phyloP scores from a whole-genome alignment of 2,113 vertebrate genomes.

The Ia io region DNA sequence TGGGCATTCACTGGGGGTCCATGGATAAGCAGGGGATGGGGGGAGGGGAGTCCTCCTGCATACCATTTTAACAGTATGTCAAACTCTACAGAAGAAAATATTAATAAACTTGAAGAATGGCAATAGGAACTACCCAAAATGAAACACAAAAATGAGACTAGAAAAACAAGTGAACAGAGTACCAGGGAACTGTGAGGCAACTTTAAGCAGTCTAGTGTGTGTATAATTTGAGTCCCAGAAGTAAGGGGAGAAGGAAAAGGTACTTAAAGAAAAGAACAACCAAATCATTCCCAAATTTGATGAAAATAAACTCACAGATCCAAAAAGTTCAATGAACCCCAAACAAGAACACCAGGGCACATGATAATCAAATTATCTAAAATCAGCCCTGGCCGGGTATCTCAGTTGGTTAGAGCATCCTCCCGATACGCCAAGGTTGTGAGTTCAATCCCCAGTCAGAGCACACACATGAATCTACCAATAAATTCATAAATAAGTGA shows the following conservation, averaged over 20 bases:
- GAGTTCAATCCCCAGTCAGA: not conserved
- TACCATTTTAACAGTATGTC: not conserved
- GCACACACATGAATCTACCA: not conserved
- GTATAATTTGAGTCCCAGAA: not conserved
- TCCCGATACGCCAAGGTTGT: not conserved
- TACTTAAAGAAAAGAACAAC: not conserved
- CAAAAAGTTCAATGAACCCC: not conserved
- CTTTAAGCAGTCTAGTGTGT: not conserved
- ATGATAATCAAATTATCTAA: not conserved
- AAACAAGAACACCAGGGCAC: not conserved
- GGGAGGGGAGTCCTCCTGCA: not conserved
- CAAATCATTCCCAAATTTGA: not conserved
- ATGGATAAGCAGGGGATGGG: not conserved
- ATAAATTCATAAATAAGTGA: not conserved
- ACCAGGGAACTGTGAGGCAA: not conserved
- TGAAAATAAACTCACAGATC: not conserved
- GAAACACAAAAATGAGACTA: not conserved
- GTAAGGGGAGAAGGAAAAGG: not conserved
- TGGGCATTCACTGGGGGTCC: not conserved
- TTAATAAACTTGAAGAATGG: not conserved
- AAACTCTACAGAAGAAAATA: not conserved
- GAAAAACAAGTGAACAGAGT: not conserved
- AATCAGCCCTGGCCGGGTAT: not conserved
- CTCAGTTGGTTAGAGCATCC: not conserved
- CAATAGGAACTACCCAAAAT: not conserved